phyloP scores from a whole-genome alignment of 2,113 vertebrate genomes.

The Trichechus manatus region DNA sequence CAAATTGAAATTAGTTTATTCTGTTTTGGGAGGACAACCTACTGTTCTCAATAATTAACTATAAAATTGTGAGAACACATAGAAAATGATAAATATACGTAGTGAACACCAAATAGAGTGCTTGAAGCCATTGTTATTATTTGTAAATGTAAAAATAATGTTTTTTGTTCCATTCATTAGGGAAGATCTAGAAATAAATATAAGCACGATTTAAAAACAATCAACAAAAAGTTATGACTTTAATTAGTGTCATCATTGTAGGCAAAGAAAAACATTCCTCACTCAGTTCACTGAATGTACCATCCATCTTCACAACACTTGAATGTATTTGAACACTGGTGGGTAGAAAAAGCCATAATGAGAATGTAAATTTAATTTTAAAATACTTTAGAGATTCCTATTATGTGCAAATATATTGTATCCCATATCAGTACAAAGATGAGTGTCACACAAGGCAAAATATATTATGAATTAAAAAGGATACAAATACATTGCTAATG shows the following conservation, averaged over 20 bases:
- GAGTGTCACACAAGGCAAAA: not conserved
- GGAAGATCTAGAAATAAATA: slow-evolving; percentile 68
- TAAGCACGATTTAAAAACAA: slow-evolving; percentile 63
- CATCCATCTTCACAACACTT: not conserved
- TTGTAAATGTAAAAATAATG: slow-evolving; percentile 70
- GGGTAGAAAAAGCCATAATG: not conserved
- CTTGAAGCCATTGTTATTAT: slow-evolving; percentile 59
- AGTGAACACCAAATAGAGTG: not conserved
- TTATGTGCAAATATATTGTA: not conserved
- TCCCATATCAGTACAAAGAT: not conserved
- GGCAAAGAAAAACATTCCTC: slow-evolving; percentile 15
- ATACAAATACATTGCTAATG: not conserved
- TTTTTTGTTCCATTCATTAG: slow-evolving; percentile 60
- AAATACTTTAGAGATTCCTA: not conserved
- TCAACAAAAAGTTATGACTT: slow-evolving; percentile 55
- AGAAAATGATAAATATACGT: slow-evolving; percentile 65
- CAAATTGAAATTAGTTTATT: slow-evolving; percentile 70
- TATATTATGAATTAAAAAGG: not conserved
- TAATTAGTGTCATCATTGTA: slow-evolving; percentile 58
- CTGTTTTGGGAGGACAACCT: slow-evolving; percentile 15
- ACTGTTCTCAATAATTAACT: slow-evolving; percentile 67
- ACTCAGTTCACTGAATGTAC: not conserved
- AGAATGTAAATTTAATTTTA: not conserved
- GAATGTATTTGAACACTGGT: not conserved
- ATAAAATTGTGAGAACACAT: slow-evolving; percentile 22